Base-by-base conservation (phyloP, 2,797 vertebrate species). In the Carapus acus region DNA sequence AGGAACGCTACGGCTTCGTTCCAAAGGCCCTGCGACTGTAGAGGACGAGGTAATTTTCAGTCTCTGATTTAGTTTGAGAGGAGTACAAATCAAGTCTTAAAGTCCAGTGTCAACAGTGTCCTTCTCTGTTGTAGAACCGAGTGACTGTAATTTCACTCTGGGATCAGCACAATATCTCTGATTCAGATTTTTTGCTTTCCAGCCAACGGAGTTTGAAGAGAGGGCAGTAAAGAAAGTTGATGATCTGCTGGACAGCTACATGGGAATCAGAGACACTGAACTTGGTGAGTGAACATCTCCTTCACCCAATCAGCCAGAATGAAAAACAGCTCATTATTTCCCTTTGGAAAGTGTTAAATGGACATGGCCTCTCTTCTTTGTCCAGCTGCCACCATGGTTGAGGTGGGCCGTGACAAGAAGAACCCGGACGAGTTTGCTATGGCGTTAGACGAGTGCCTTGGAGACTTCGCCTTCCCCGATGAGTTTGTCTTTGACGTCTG, bases 401-500 rank as follows among this genome's bases (percentile, higher is more conserved):
- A 99, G 79, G 91, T 95, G 14, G 96, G 95, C 62, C 90, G 89
- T 4, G 93, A 95, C 83, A 98, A 96, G 83, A 85, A 84, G 15
- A 98, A 96, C 76, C 93, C 95, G 0, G 94, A 98, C 22, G 94
- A 96, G 58, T 97, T 99, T 4, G 93, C 94, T 33, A 88, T 92
- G 87, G 93, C 94, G 0, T 62, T 97, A 34, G 93, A 97, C 52
- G 87, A 94, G 80, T 87, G 88, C 52, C 92, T 99, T 6, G 96
- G 95, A 55, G 96, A 98, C 82, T 98, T 97, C 34, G 94, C 93
- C 1, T 99, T 99, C 64, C 96, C 95, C 0, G 94, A 98, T 7
- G 95, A 99, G 83, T 98, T 99, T 59, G 91, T 98, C 37, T 97
- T 98, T 48, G 94, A 97, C 43, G 93, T 97, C 2, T 99, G 96